Percentiles rank a stretch among this genome's conserved stretches.
Conservation (phyloP, 2,797 vertebrate genomes). For the Neosalanx taihuensis region DNA sequence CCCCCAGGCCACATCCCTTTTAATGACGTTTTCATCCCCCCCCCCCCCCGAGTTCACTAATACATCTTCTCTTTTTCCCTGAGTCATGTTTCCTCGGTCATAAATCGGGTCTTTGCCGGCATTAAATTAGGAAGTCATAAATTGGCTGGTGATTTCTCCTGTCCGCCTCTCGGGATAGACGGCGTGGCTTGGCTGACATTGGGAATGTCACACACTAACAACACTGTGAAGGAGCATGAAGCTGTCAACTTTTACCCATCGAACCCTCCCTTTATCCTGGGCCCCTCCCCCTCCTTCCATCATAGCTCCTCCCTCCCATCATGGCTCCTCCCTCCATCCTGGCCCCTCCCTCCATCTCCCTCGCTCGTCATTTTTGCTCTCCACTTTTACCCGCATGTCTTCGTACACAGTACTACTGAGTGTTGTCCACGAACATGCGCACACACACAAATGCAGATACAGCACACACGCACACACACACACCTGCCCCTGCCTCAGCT, state of each 20-base stretch:
- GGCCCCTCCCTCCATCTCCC: too few relatives aligned
- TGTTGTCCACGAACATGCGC: neutral
- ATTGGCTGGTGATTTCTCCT: slow-evolving; percentile 47
- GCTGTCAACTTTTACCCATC: too few relatives aligned
- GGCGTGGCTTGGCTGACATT: slow-evolving; percentile 23
- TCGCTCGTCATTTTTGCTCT: neutral
- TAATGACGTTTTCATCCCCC: slow-evolving; percentile 54
- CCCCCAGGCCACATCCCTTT: slow-evolving; percentile 40
- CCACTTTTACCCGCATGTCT: too few relatives aligned
- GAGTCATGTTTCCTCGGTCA: slow-evolving; percentile 49
- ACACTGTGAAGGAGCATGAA: neutral
- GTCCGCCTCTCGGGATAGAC: slow-evolving; percentile 42
- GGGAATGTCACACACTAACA: neutral
- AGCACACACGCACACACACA: neutral
- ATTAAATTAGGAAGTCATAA: slow-evolving; percentile 60
- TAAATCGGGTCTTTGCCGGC: slow-evolving; percentile 46
- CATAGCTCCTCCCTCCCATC: too few relatives aligned
- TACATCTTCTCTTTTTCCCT: neutral
- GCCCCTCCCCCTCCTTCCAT: neutral
- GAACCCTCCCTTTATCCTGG: too few relatives aligned
- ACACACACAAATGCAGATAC: slow-evolving; percentile 15
- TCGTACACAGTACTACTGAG: too few relatives aligned
- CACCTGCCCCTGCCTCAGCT: neutral
- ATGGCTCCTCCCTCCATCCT: too few relatives aligned
- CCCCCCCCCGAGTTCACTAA: slow-evolving; percentile 17